phyloP scores from a whole-genome alignment of 2,113 vertebrate genomes.

The Raja brachyura region DNA sequence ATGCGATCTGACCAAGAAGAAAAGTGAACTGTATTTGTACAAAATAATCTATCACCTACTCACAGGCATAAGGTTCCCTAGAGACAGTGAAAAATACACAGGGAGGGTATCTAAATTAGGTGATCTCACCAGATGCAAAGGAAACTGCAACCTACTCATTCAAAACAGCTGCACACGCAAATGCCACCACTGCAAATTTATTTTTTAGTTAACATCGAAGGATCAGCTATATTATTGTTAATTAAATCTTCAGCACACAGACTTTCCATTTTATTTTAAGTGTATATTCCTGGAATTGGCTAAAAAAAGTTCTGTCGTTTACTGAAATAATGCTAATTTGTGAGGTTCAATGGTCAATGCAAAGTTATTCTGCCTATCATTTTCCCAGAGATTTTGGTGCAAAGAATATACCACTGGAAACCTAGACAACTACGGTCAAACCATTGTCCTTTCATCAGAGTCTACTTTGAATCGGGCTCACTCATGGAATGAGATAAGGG shows the following conservation, averaged over 20 bases:
- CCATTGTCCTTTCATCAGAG: background rate
- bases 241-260: background rate
- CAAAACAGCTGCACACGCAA: background rate
- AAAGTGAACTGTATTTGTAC: background rate
- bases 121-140: background rate
- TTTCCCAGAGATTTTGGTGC: background rate
- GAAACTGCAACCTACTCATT: background rate
- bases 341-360: background rate
- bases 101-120: background rate
- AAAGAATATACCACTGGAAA: background rate
- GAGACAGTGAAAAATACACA: background rate
- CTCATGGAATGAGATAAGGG: background rate
- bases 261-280: background rate
- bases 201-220: background rate
- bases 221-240: background rate
- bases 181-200: background rate
- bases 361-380: background rate
- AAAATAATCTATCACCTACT: background rate
- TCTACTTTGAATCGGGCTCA: background rate
- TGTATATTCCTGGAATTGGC: background rate
- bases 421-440: background rate
- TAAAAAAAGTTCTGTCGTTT: background rate
- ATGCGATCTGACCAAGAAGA: too few species aligned
- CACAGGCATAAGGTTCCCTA: background rate
- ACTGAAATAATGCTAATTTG: background rate